These are phyloP conservation scores for Pachyuromys duprasi DNA, from an alignment of 2,797 vertebrate species.

Conservation along the genomic window DNA sequence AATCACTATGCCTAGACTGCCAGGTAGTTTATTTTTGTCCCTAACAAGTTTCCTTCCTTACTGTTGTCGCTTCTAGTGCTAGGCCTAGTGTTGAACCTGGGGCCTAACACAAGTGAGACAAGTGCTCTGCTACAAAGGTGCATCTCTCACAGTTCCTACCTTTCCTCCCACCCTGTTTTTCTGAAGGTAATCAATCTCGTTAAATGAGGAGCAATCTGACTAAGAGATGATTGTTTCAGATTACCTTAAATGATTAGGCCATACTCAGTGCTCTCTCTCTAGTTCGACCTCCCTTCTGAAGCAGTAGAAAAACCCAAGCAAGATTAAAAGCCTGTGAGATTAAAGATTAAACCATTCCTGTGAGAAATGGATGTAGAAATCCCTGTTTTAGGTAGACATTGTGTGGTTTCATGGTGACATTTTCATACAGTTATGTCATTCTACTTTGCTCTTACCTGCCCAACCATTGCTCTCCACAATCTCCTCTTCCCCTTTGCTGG, in stretches of 20 bases:
- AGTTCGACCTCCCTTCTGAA: background rate
- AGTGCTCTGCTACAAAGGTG: too few species aligned
- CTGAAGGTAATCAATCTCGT: background rate
- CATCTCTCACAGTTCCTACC: background rate
- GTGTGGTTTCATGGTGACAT: background rate
- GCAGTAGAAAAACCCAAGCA: slow-evolving; percentile 33
- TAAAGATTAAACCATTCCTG: background rate
- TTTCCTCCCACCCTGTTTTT: background rate
- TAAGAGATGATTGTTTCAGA: slow-evolving; percentile 25
- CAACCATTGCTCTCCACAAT: background rate
- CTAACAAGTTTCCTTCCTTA: background rate
- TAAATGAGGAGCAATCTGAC: background rate
- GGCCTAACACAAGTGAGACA: too few species aligned
- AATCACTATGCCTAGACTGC: background rate
- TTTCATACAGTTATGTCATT: background rate
- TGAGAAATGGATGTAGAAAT: background rate
- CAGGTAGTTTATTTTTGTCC: background rate
- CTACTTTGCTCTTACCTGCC: background rate
- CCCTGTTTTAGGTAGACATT: background rate
- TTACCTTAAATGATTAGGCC: background rate
- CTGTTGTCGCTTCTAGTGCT: too few species aligned
- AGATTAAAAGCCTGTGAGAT: background rate
- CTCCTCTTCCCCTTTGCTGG: background rate
- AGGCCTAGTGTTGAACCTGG: too few species aligned
- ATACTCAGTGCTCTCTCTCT: background rate